A percentile compares a stretch with the other conserved stretches of the same genome.
These are phyloP conservation scores for Pantherophis vulpinus DNA, from an alignment of 2,797 vertebrate species.

Conservation along the genomic window DNA sequence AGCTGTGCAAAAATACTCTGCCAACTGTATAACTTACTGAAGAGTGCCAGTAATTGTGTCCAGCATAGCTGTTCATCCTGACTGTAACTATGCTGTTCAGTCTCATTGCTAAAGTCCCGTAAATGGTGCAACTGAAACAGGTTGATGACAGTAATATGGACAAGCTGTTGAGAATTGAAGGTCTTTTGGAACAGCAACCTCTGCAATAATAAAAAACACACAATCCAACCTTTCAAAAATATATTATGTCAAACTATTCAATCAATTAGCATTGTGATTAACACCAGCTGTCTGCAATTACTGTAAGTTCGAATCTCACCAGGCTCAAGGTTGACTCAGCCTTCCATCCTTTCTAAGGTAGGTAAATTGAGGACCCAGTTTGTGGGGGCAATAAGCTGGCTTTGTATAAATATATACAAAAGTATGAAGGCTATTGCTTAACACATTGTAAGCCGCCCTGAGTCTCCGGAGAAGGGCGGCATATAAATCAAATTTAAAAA, in stretches of 20 bases:
- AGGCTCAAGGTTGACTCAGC: too few species aligned
- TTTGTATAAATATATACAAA: too few species aligned
- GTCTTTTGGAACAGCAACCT: constrained; percentile 92
- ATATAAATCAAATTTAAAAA: too few species aligned
- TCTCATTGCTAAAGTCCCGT: constrained; percentile 85
- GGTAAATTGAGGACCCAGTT: too few species aligned
- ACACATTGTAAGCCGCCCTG: too few species aligned
- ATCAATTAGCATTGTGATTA: too few species aligned
- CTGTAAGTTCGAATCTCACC: too few species aligned
- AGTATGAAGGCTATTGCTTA: too few species aligned
- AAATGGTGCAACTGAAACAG: constrained; percentile 97
- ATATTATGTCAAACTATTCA: neutral
- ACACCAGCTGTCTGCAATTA: too few species aligned
- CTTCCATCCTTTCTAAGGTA: too few species aligned
- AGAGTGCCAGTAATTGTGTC: constrained; percentile 93
- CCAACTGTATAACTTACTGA: constrained; percentile 79
- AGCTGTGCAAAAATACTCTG: neutral
- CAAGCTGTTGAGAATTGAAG: constrained; percentile 97
- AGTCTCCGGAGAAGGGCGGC: too few species aligned
- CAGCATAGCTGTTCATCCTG: constrained; percentile 91
- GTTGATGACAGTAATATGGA: constrained; percentile 97
- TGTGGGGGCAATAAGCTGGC: too few species aligned
- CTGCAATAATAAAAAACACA: constrained; percentile 67
- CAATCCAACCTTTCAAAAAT: neutral
- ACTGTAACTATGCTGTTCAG: constrained; percentile 83